Percentiles rank a stretch among this genome's conserved stretches.
Evolutionary conservation across 2,113 vertebrate species (phyloP).

Genomic region (Gasterosteus nipponicus): DNA sequence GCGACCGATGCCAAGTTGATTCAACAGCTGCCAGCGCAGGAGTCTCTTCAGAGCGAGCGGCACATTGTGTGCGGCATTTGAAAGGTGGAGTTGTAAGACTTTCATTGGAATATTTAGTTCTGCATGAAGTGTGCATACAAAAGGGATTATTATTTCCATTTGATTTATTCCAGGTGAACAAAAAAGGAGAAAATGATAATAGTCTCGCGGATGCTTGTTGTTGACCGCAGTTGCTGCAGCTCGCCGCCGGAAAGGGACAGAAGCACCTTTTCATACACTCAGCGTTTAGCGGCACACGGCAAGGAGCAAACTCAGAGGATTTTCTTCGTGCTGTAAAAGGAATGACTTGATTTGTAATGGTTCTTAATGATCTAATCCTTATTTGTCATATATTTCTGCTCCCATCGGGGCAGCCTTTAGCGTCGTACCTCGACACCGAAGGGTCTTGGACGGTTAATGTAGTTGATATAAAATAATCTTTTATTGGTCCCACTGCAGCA

Average conservation of each 20-base stretch:
- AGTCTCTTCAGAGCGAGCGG: slow-evolving; percentile 23
- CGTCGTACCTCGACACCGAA: no score
- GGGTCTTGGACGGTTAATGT: no score
- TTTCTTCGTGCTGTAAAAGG: slow-evolving; percentile 5
- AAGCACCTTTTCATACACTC: slow-evolving; percentile 14
- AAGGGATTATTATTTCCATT: slow-evolving; percentile 40
- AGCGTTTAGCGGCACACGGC: slow-evolving; percentile 12
- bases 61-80: slow-evolving; percentile 46
- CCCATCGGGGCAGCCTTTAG: no score
- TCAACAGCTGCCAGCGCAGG: slow-evolving; percentile 55
- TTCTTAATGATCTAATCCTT: slow-evolving; percentile 24
- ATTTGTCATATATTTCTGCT: not conserved
- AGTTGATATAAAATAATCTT: no score
- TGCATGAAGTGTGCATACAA: slow-evolving; percentile 42
- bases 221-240: slow-evolving; percentile 6
- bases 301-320: slow-evolving; percentile 17
- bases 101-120: slow-evolving; percentile 46
- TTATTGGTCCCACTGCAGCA: no score
- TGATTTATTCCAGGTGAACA: slow-evolving; percentile 36
- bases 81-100: slow-evolving; percentile 50
- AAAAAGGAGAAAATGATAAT: slow-evolving; percentile 22
- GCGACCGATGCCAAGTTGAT: slow-evolving; percentile 38
- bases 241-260: slow-evolving; percentile 23
- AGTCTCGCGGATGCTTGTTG: slow-evolving; percentile 15
- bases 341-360: slow-evolving; percentile 34